These are phyloP conservation scores for Ranitomeya variabilis DNA, from an alignment of 2,113 vertebrate genomes.

Conservation along the genomic window DNA sequence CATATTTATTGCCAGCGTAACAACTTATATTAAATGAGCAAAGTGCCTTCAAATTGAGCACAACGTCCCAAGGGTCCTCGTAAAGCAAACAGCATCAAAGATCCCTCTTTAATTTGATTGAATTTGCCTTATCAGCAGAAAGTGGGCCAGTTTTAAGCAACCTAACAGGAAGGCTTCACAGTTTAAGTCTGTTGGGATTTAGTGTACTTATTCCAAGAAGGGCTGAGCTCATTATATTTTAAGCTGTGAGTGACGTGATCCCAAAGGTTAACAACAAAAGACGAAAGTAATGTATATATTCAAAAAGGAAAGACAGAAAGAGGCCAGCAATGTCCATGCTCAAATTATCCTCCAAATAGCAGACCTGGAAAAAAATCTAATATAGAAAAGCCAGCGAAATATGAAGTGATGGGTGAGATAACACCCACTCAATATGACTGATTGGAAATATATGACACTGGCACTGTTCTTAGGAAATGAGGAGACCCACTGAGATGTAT, in stretches of 20 bases:
- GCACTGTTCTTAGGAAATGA: background rate
- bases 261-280: conserved; percentile 49
- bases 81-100: conserved; percentile 56
- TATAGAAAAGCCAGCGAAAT: background rate
- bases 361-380: background rate
- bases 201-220: conserved; percentile 50
- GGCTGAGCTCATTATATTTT: conserved; percentile 58
- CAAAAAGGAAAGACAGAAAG: conserved; percentile 27
- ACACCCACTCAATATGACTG: background rate
- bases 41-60: conserved; percentile 62
- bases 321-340: conserved; percentile 16
- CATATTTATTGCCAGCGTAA: conserved; percentile 38
- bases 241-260: conserved; percentile 41
- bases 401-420: background rate
- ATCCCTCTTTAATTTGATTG: conserved; percentile 59
- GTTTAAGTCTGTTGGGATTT: conserved; percentile 48
- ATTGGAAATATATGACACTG: conserved; percentile 2
- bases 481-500: background rate
- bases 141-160: conserved; percentile 21
- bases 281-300: conserved; percentile 23
- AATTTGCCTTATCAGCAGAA: conserved; percentile 55
- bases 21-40: conserved; percentile 53
- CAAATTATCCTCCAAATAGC: background rate
- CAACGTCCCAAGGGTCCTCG: conserved; percentile 42
- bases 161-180: conserved; percentile 54